A percentile compares a stretch with the other conserved stretches of the same genome.
Conservation (phyloP, 2,888 invertebrate genomes). For the Limnephilus rhombicus region DNA sequence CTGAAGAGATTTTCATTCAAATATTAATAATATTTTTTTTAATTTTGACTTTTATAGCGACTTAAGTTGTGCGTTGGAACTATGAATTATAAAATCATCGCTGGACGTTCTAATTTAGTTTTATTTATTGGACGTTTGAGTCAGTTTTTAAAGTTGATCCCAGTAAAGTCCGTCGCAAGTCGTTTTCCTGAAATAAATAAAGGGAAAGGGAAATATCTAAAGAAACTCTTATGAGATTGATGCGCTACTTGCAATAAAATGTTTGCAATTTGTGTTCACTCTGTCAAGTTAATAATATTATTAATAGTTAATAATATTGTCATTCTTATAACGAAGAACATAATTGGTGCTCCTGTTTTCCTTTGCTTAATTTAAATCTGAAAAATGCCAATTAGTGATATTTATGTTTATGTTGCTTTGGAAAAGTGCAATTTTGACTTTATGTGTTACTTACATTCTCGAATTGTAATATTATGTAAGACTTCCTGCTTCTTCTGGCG, state of each 20-base stretch:
- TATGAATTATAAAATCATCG: background rate
- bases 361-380: too few relatives aligned
- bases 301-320: background rate
- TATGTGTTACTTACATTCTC: too few relatives aligned
- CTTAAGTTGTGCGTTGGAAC: background rate
- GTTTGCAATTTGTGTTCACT: background rate
- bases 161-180: background rate
- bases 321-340: too few relatives aligned
- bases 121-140: background rate
- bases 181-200: background rate
- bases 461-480: too few relatives aligned
- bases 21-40: too few relatives aligned
- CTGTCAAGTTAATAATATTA: background rate
- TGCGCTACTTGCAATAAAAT: background rate
- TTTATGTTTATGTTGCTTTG: too few relatives aligned
- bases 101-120: background rate
- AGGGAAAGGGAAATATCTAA: background rate
- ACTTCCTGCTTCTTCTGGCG: too few relatives aligned
- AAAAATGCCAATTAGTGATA: too few relatives aligned
- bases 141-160: background rate
- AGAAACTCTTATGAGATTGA: background rate
- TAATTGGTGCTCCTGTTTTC: too few relatives aligned
- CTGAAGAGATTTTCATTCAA: too few relatives aligned
- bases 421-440: too few relatives aligned
- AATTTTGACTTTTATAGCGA: background rate